Base-by-base conservation (phyloP, 2,113 vertebrate species). In the Labeo catla region DNA sequence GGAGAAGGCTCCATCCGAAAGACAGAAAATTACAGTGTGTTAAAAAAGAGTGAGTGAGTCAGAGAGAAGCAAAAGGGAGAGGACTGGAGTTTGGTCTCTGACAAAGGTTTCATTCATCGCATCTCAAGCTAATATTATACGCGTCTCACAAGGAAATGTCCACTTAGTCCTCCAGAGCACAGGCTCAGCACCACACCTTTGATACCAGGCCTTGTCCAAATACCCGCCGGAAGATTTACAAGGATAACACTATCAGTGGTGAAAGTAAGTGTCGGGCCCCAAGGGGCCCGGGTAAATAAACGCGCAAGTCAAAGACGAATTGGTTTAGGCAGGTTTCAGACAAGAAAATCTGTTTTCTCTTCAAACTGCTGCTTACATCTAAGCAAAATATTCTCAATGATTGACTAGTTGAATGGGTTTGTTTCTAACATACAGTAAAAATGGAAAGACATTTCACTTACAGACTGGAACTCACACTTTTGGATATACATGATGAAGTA, bases 141-240 rank as follows among this genome's bases (percentile, higher is more conserved):
- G 21, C 21, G 63, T 87, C 79, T 87, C 47, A 54, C 72, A 66
- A 84, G 81, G 87, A 91, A 88, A 84, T 87, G 87, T 84, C 72
- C 86, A 88, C 85, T 89, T 88, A 88, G 90, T 45, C 23, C 57
- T 28, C 19, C 65, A 59, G 66, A 83, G 47, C 61, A 34, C 13
- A 68, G 73, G 28, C 85, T 85, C 81, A 65, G 54, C 85, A 52
- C 52, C 65, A 76, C 72, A 88, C 72, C 85, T 90, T 88, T 91
- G 86, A 89, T 91, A 83, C 70, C 74, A n/a, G 70, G 76, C 68
- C 65, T 83, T 85, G 77, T 90, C 82, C 52, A 89, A 87, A 87
- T 73, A 87, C 43, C 45, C 59, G 45, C 81, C 70, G 28, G 70
- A 83, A 81, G 65, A 73, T 84, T 70, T 81, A 49, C 21, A 54